Percentiles rank a stretch among this genome's conserved stretches.
Conservation (phyloP, 2,797 vertebrate species). For the Micromesistius poutassou region DNA sequence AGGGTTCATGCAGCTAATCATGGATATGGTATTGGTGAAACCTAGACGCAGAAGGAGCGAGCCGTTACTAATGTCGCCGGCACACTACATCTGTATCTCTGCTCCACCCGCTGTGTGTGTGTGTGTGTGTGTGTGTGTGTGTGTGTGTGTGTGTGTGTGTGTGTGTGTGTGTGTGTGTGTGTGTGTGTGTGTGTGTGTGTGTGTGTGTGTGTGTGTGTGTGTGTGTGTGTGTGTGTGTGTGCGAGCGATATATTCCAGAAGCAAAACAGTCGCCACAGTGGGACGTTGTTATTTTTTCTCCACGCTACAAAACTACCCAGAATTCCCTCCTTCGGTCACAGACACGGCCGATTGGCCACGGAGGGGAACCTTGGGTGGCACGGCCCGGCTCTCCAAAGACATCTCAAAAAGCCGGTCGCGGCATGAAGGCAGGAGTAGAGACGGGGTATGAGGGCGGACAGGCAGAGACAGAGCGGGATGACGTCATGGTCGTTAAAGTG, state of each 20-base stretch:
- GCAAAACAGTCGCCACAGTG: constrained; percentile 21
- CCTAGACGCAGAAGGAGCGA: constrained; percentile 9
- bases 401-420: background rate
- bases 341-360: constrained; percentile 3
- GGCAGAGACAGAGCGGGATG: background rate
- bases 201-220: background rate
- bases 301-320: constrained; percentile 6
- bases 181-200: constrained; percentile 1
- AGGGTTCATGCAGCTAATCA: background rate
- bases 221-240: constrained; percentile 44
- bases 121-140: constrained; percentile 37
- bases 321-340: constrained; percentile 29
- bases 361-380: constrained; percentile 10
- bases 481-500: background rate
- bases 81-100: constrained; percentile 40
- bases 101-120: constrained; percentile 56
- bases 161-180: background rate
- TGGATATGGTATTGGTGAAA: background rate
- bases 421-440: background rate
- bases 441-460: background rate
- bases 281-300: constrained; percentile 34
- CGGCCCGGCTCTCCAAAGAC: background rate
- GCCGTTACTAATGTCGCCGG: constrained; percentile 56
- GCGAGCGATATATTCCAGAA: constrained; percentile 67
- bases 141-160: too few species aligned